Evolutionary conservation across 2,113 vertebrate genomes (phyloP).

Genomic region (Plestiodon gilberti): DNA sequence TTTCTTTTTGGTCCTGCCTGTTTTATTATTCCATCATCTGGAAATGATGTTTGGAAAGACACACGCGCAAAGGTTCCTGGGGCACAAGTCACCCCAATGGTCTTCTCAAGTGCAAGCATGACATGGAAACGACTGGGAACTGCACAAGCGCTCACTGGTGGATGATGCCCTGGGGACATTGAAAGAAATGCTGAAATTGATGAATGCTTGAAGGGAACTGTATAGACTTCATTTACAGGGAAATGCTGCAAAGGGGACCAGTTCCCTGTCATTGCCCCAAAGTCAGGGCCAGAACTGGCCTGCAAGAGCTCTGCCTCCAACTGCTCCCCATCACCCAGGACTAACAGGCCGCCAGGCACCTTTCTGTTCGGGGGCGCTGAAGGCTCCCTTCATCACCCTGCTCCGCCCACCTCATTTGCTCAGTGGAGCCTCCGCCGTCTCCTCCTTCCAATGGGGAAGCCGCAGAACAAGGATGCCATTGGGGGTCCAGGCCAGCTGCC

Average conservation of each 20-base stretch:
- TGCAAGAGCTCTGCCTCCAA: no score
- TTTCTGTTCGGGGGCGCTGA: no score
- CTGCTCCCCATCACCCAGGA: no score
- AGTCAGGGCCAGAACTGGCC: no score
- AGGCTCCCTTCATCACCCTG: no score
- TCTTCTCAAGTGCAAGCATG: not conserved
- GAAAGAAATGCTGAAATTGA: slow-evolving; percentile 53
- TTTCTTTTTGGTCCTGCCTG: slow-evolving; percentile 6
- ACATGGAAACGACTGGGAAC: not conserved
- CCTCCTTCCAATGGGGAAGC: no score
- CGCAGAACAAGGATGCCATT: no score
- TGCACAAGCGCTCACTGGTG: no score
- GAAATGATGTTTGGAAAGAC: slow-evolving; percentile 38
- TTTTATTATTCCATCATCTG: slow-evolving; percentile 58
- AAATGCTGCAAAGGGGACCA: not conserved
- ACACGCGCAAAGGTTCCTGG: not conserved
- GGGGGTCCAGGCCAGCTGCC: no score
- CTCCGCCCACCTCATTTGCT: no score
- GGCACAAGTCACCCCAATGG: not conserved
- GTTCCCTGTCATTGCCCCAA: not conserved
- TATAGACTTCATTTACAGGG: slow-evolving; percentile 37
- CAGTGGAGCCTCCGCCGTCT: no score
- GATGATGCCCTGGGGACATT: slow-evolving; percentile 44
- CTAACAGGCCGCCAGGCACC: no score
- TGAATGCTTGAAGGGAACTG: not conserved